Base-by-base conservation (phyloP, 2,888 invertebrate species). In the Monopis laevigella region DNA sequence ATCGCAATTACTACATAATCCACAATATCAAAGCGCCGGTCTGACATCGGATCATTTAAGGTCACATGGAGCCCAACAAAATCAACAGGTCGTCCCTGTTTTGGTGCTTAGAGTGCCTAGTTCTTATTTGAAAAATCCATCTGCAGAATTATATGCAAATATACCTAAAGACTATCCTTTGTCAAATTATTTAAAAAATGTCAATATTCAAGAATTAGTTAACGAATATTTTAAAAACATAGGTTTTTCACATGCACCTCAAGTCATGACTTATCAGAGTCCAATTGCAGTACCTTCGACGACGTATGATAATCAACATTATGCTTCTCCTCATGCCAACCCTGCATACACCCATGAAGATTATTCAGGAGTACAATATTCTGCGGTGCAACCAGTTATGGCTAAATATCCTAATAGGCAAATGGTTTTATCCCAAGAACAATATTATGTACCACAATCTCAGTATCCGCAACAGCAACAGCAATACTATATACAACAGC, bases 81-180 rank as follows among this genome's bases (percentile, higher is more conserved):
- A 68, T 41, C 69, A 74, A 29, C 66, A 72, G 51, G 78, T 83
- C 2, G 82, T 85, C 3, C 86, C 86, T 4, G 85, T 86, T 10
- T 64, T 85, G 46, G 82, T 85, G 13, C 52, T 86, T 27, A 72
- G 84, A 55, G 78, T 86, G 26, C 84, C 83, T 30, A 84, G 83
- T 43, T 83, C 83, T 3, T 84, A 83, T 42, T 53, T 86, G 1
- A 69, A 67, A 36, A 82, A 82, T 52, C 81, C 83, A 1, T 62
- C 74, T 5, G 77, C 78, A 17, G 82, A 81, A 48, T 50, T 85
- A 1, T 84, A 84, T 53, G 77, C 85, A 1, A 82, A 84, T 50
- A 55, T 84, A 42, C 85, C 85, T 1, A 68, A 81, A 28, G 75
- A 71, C 47, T 82, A 84, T 52, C 84, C 84, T 1, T 58, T 82